Evolutionary conservation across 30 jellyfish, hydroid and myxozoan genomes (phyloP).

Genomic region (Turritopsis dohrnii): DNA sequence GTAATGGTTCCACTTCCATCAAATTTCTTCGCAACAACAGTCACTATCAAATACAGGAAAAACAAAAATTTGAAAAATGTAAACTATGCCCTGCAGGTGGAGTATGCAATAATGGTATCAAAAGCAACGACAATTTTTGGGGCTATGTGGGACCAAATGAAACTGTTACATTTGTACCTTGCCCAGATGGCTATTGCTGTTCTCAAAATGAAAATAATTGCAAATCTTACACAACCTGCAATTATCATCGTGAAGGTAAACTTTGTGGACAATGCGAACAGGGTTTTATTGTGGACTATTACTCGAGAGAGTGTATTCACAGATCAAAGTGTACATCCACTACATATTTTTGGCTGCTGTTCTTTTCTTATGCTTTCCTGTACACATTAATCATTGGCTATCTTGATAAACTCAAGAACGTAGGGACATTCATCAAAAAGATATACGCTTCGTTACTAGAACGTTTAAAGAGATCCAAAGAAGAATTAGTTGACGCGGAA

Average conservation of each 20-base stretch:
- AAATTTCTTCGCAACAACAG: neutral
- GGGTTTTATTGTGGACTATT: conserved; percentile 20
- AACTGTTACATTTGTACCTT: neutral
- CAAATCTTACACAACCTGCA: conserved; percentile 20
- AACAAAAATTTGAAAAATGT: neutral
- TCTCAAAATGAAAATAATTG: conserved; percentile 13
- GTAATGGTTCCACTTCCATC: neutral
- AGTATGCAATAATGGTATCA: neutral
- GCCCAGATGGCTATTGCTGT: conserved; percentile 11
- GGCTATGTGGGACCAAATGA: neutral
- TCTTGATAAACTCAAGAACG: neutral
- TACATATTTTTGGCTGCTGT: neutral
- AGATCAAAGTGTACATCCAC: conserved; percentile 3
- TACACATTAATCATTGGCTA: neutral
- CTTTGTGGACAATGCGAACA: conserved; percentile 33
- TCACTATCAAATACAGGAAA: neutral
- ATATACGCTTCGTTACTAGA: neutral
- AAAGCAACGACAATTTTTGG: conserved; percentile 9
- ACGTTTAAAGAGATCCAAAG: neutral
- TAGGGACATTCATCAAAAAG: neutral
- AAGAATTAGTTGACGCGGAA: no score
- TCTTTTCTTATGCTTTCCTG: neutral
- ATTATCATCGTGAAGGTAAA: conserved; percentile 16
- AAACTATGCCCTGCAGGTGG: neutral
- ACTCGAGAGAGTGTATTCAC: conserved; percentile 15